Conservation (phyloP, 2,113 vertebrate species). For the Oncorhynchus nerka region DNA sequence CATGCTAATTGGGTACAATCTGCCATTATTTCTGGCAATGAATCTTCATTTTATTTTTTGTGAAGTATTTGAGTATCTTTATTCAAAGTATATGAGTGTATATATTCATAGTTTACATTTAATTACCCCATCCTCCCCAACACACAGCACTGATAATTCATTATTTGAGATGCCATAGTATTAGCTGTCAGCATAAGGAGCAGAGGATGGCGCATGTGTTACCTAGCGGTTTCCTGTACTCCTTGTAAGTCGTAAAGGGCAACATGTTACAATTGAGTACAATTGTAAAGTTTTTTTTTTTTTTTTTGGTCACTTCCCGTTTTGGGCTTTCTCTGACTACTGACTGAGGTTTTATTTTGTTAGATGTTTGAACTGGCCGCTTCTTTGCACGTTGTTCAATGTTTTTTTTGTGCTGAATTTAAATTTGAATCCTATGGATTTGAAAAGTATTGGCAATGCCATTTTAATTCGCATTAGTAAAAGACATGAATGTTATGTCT, state of each 20-base stretch:
- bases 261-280: conserved; percentile 5
- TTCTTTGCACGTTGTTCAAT: conserved; percentile 22
- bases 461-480: conserved; percentile 20
- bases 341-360: conserved; percentile 46
- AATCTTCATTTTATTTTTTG: neutral
- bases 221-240: neutral
- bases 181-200: neutral
- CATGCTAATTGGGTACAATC: neutral
- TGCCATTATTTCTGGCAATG: neutral
- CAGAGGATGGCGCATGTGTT: neutral
- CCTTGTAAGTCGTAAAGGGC: conserved; percentile 25
- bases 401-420: conserved; percentile 1
- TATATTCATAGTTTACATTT: neutral
- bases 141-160: neutral
- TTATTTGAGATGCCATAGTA: neutral
- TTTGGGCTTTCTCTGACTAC: conserved; percentile 33
- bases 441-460: conserved; percentile 72
- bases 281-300: conserved; percentile 18
- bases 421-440: conserved; percentile 86
- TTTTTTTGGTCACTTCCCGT: conserved; percentile 39
- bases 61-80: neutral
- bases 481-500: conserved; percentile 61
- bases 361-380: conserved; percentile 37
- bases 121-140: neutral
- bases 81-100: neutral